Evolutionary conservation across 1,140 invertebrate genomes (phyloP), one percentile per base, ranked within the genome.

Genomic region (Oryzaephilus surinamensis): DNA sequence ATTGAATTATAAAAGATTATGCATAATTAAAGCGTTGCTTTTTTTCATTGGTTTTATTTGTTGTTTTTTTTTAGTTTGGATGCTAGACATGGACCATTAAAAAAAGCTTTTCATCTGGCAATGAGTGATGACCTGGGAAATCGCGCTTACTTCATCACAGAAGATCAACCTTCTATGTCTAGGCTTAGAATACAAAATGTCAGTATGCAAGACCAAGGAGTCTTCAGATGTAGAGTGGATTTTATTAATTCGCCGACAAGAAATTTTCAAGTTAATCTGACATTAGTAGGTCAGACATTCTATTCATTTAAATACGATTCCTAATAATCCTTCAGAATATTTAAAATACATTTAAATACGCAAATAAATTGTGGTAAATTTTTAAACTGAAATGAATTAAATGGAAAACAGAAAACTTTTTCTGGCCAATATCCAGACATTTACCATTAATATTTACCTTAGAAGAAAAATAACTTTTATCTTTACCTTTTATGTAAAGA

Each of bases 181-280:
- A 73, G 76, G 48, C 65, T 89, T 31, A 76, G 76, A 35, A 76
- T 90, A 32, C 74, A 77, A 51, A 75, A 79, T 40, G 80, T 86
- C 18, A 73, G 72, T 28, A 63, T 70, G 28, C 69, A 70, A 11
- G 86, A 91, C 49, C 81, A 87, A 51, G 85, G 84, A 2, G 60
- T 84, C 8, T 89, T 84, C 57, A 71, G 78, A 49, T 91, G 87
- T 57, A 69, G 87, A 41, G 81, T 91, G 16, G 88, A 92, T 62
- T 91, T 87, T 52, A 71, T 81, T 26, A 78, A 88, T 55, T 83
- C 83, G 1, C 86, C 86, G 2, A 91, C 87, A 1, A 73, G 77
- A 45, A 91, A 91, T 61, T 85, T 78, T 52, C 72, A 73, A 48
- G 79, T 90, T 47, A 90, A 89, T 61, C 69, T 91, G 32, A 87